Percentiles rank a stretch among this genome's conserved stretches.
Evolutionary conservation across 2,113 vertebrate species (phyloP).

Genomic region (Crotalus horridus): DNA sequence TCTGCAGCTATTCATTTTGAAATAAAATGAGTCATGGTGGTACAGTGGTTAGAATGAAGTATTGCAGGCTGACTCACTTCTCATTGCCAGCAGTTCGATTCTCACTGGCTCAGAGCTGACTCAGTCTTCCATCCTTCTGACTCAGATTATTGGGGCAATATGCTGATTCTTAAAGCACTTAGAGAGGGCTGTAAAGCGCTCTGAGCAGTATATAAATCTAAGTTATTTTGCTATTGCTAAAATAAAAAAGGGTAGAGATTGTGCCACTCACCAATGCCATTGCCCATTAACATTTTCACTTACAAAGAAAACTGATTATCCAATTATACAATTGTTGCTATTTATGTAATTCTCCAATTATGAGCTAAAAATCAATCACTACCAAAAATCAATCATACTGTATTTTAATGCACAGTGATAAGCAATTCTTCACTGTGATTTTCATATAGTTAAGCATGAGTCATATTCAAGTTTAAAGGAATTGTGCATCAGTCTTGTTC

Average conservation of each 20-base stretch:
- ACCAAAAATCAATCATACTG: neutral
- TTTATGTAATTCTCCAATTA: neutral
- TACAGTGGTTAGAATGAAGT: too few species aligned
- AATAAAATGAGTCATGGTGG: neutral
- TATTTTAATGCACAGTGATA: neutral
- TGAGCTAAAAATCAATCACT: slow-evolving; percentile 5
- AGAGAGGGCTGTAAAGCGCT: neutral
- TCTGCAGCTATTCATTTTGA: neutral
- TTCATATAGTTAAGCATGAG: neutral
- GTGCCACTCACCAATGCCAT: neutral
- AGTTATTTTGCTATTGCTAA: neutral
- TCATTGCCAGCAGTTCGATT: neutral
- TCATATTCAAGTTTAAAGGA: neutral
- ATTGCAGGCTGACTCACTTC: neutral
- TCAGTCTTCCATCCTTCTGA: neutral
- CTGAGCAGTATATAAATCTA: neutral
- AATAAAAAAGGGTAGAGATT: neutral
- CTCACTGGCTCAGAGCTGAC: neutral
- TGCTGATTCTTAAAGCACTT: neutral
- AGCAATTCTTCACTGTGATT: neutral
- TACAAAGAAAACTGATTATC: neutral
- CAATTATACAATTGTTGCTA: neutral
- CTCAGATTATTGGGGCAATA: neutral
- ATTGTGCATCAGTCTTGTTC: slow-evolving; percentile 18
- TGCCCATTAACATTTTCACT: neutral